These are phyloP conservation scores for Maniola hyperantus DNA, from an alignment of 2,888 invertebrate genomes.

Conservation along the genomic window DNA sequence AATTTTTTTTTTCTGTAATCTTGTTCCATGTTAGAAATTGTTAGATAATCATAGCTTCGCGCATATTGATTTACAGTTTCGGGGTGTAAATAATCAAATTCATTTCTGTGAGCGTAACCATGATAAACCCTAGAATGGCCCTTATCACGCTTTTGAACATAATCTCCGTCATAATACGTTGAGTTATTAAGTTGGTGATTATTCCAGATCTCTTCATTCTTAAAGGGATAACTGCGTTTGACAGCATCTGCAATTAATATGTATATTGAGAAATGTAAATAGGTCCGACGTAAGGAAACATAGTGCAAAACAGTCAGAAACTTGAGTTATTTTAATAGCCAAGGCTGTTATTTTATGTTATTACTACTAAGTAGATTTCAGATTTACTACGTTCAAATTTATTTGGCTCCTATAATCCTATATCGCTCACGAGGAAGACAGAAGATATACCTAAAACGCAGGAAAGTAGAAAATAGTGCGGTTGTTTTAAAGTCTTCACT, in stretches of 20 bases:
- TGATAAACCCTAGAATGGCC: conserved; percentile 62
- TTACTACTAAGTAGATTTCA: too few relatives aligned
- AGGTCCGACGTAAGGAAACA: too few relatives aligned
- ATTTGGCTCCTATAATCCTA: too few relatives aligned
- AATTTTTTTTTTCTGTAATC: conserved; percentile 49
- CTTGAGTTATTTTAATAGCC: too few relatives aligned
- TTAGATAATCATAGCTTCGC: conserved; percentile 49
- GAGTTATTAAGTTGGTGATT: conserved; percentile 45
- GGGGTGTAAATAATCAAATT: conserved; percentile 41
- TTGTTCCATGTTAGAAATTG: conserved; percentile 43
- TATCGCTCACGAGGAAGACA: too few relatives aligned
- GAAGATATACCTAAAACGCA: too few relatives aligned
- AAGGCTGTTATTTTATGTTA: too few relatives aligned
- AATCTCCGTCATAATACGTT: conserved; percentile 41
- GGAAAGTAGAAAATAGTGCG: too few relatives aligned
- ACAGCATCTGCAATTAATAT: conserved; percentile 48
- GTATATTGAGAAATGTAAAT: too few relatives aligned
- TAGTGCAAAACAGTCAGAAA: too few relatives aligned
- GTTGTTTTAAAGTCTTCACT: too few relatives aligned
- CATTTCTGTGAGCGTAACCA: conserved; percentile 47
- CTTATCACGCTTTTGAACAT: conserved; percentile 51
- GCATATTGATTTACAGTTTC: conserved; percentile 46
- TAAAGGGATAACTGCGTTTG: conserved; percentile 45
- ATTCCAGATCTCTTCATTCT: conserved; percentile 46
- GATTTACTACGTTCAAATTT: too few relatives aligned